Conservation (phyloP, 2,888 invertebrate genomes). For the Keiferia lycopersicella region DNA sequence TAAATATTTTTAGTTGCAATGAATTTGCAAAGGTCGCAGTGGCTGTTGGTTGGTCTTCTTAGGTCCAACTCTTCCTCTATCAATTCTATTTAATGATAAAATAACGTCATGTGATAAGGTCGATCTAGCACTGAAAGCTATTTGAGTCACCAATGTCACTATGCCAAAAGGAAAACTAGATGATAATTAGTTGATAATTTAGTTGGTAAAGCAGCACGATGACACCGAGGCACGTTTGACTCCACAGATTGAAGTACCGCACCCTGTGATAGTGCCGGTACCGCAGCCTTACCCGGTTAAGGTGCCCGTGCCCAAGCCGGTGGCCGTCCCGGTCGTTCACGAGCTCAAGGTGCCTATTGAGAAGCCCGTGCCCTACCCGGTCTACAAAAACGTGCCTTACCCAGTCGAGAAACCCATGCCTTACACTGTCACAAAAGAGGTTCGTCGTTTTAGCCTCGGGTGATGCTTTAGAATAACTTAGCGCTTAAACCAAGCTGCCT, state of each 20-base stretch:
- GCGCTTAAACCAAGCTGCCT: constrained; percentile 6
- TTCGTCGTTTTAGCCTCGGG: constrained; percentile 52
- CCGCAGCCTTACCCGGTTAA: constrained; percentile 89
- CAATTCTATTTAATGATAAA: too few relatives aligned
- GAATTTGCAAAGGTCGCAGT: too few relatives aligned
- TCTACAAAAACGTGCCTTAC: constrained; percentile 86
- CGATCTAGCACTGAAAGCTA: too few relatives aligned
- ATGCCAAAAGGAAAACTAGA: too few relatives aligned
- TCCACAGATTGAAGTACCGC: constrained; percentile 86
- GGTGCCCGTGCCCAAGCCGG: constrained; percentile 86
- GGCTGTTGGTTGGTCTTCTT: too few relatives aligned
- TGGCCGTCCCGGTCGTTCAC: constrained; percentile 84
- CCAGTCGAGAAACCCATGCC: constrained; percentile 88
- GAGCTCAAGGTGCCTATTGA: constrained; percentile 82
- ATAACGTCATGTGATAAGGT: too few relatives aligned
- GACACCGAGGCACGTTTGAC: constrained; percentile 24
- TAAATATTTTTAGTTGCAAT: too few relatives aligned
- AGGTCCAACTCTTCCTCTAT: too few relatives aligned
- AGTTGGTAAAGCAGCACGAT: neutral
- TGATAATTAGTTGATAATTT: neutral
- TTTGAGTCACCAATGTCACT: too few relatives aligned
- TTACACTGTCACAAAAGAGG: constrained; percentile 87
- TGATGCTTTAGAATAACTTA: neutral
- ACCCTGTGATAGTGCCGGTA: constrained; percentile 87
- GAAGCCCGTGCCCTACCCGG: constrained; percentile 84